A percentile compares a stretch with the other conserved stretches of the same genome.
These are phyloP conservation scores for Chloroceryle aenea DNA, from an alignment of 2,113 vertebrate species.

Conservation along the genomic window DNA sequence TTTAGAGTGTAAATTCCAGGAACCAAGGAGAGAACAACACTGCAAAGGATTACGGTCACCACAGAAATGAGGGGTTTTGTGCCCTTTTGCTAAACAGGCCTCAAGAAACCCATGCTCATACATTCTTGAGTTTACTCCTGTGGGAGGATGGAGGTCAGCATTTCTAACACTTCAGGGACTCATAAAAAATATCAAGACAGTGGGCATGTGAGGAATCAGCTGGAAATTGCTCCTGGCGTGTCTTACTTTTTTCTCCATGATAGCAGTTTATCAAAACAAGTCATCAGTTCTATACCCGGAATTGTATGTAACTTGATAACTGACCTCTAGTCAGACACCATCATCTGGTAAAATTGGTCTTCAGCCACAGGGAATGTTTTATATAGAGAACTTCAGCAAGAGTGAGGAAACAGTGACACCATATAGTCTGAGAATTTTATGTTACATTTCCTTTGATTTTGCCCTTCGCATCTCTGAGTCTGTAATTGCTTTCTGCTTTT, in stretches of 20 bases:
- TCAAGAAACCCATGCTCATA: background rate
- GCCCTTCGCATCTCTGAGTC: background rate
- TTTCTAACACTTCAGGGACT: background rate
- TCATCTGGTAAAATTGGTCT: constrained; percentile 31
- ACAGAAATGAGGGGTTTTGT: background rate
- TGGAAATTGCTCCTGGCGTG: constrained; percentile 6
- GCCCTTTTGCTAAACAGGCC: background rate
- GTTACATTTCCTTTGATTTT: constrained; percentile 21
- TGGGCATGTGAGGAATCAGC: constrained; percentile 3
- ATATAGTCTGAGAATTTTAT: background rate
- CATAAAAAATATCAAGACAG: constrained; percentile 1
- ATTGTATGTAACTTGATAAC: background rate
- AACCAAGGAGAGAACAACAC: background rate
- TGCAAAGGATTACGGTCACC: background rate
- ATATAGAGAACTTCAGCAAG: background rate
- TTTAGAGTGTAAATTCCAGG: background rate
- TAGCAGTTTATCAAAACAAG: constrained; percentile 3
- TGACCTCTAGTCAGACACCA: constrained; percentile 10
- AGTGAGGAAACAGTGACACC: background rate
- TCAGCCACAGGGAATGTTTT: background rate
- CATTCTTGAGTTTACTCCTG: background rate
- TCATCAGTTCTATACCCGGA: background rate
- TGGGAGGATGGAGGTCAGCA: background rate
- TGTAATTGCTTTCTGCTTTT: constrained; percentile 50
- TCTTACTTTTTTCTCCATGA: background rate